phyloP scores from a whole-genome alignment of 2,113 vertebrate species.

The Nothobranchius furzeri region DNA sequence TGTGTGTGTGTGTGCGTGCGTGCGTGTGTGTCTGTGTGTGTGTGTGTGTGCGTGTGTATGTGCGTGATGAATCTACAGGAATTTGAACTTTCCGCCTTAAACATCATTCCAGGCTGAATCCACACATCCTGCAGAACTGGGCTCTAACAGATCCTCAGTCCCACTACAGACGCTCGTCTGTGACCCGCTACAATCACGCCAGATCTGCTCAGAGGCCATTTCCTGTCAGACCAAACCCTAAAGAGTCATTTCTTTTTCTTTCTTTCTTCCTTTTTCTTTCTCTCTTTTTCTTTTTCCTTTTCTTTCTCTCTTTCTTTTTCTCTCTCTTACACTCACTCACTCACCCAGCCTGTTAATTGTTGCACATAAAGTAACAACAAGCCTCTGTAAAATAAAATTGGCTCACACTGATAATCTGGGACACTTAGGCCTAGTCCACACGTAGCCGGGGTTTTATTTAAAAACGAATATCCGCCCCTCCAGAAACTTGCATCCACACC shows the following conservation, averaged over 20 bases:
- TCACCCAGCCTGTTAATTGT: neutral
- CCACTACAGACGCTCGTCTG: conserved; percentile 59
- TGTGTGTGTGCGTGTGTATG: conserved; percentile 61
- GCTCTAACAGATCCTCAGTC: conserved; percentile 52
- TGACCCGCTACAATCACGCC: conserved; percentile 25
- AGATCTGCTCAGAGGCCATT: conserved; percentile 48
- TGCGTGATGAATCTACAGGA: conserved; percentile 65
- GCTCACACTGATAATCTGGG: too few relatives aligned
- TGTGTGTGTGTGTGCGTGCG: conserved; percentile 67
- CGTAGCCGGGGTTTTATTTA: too few relatives aligned
- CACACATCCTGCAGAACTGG: conserved; percentile 37
- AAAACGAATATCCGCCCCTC: too few relatives aligned
- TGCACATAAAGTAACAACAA: too few relatives aligned
- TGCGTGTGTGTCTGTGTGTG: conserved; percentile 66
- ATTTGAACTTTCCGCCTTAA: conserved; percentile 44
- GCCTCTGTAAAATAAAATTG: too few relatives aligned
- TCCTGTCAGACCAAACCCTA: conserved; percentile 54
- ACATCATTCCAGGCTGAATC: conserved; percentile 45
- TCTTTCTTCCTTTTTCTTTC: too few relatives aligned
- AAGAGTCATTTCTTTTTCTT: conserved; percentile 49
- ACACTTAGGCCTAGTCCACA: too few relatives aligned
- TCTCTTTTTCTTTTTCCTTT: too few relatives aligned
- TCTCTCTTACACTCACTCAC: too few relatives aligned
- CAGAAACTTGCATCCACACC: too few relatives aligned
- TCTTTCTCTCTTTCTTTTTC: too few relatives aligned